Conservation (phyloP, 2,113 vertebrate genomes). For the Hippocampus abdominalis region DNA sequence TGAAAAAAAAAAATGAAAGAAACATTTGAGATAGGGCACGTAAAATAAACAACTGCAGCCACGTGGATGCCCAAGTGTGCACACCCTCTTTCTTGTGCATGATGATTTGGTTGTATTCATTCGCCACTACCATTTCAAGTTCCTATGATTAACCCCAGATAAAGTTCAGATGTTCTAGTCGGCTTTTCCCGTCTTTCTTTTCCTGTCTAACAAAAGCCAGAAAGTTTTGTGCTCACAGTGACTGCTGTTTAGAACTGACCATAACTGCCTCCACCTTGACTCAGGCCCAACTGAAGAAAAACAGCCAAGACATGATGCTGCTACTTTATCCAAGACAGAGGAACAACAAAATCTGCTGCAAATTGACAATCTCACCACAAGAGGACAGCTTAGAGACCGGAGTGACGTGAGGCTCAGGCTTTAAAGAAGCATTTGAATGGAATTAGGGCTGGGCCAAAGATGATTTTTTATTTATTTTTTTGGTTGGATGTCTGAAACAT, state of each 20-base stretch:
- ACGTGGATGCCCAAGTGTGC: no score
- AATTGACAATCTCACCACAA: conserved; percentile 20
- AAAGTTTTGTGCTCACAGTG: neutral
- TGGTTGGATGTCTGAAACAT: neutral
- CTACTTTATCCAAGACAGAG: neutral
- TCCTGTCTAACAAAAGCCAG: no score
- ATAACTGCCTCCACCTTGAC: neutral
- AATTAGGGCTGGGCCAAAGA: neutral
- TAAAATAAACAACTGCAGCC: no score
- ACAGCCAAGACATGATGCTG: no score
- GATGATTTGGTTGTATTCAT: no score
- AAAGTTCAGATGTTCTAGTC: neutral
- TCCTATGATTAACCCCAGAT: neutral
- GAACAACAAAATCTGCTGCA: neutral
- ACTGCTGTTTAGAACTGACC: neutral
- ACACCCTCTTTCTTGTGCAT: no score
- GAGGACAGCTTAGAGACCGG: conserved; percentile 47
- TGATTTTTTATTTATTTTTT: neutral
- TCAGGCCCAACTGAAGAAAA: no score
- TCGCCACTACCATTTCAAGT: no score
- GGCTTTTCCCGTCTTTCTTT: neutral
- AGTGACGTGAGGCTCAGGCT: neutral
- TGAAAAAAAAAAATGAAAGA: no score
- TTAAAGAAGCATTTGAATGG: neutral
- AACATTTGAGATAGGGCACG: no score